A percentile compares a stretch with the other conserved stretches of the same genome.
phyloP scores from a whole-genome alignment of 2,113 vertebrate genomes.

The Ondatra zibethicus region DNA sequence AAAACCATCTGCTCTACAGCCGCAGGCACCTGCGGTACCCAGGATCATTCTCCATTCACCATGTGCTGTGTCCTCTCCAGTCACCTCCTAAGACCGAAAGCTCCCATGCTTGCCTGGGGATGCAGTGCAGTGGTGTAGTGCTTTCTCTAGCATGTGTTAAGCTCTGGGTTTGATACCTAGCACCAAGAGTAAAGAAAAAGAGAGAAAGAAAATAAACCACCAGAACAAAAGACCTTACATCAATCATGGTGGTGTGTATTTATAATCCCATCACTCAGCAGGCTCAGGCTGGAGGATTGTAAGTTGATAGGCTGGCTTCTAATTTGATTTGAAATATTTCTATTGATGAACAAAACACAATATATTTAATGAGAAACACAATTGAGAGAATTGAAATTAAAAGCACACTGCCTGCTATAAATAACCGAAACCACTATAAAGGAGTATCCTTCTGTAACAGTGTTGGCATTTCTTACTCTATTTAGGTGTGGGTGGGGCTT shows the following conservation, averaged over 20 bases:
- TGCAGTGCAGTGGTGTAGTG: background rate
- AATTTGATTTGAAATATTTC: slow-evolving; percentile 48
- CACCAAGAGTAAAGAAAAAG: background rate
- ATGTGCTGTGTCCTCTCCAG: background rate
- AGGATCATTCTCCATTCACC: background rate
- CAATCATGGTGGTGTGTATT: too few species aligned
- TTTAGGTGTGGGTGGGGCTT: background rate
- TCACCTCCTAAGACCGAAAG: background rate
- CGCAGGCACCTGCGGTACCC: background rate
- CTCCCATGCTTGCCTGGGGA: too few species aligned
- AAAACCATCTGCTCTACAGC: background rate
- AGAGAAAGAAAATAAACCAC: background rate
- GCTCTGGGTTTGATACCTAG: background rate
- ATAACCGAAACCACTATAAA: slow-evolving; percentile 40
- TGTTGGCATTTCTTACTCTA: background rate
- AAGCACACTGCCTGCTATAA: slow-evolving; percentile 8
- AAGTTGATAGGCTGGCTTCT: background rate
- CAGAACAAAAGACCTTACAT: background rate
- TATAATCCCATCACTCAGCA: background rate
- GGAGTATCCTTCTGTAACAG: background rate
- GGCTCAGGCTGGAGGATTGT: background rate
- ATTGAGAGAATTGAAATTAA: background rate
- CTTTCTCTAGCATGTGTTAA: background rate
- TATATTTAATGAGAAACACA: slow-evolving; percentile 4
- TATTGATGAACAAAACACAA: slow-evolving; percentile 4